Conservation (phyloP, 2,797 vertebrate species). For the Fratercula arctica region DNA sequence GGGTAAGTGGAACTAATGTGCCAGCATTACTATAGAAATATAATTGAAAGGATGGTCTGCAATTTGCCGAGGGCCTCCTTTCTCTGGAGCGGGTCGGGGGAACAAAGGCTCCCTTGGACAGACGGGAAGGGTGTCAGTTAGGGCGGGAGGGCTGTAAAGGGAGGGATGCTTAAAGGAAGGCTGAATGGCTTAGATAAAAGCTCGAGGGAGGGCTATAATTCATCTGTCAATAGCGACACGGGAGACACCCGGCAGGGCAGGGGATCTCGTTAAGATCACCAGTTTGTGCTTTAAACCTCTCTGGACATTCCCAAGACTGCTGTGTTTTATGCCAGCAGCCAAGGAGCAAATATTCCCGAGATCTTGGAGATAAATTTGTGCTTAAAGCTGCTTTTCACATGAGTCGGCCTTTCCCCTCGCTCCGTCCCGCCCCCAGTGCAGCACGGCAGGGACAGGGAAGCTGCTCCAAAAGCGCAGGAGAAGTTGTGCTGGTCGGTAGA, state of each 20-base stretch:
- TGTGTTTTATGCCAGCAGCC: background rate
- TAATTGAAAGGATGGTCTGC: constrained; percentile 53
- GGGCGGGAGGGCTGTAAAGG: background rate
- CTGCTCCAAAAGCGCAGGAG: background rate
- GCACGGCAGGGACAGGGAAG: background rate
- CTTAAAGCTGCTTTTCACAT: background rate
- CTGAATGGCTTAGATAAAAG: background rate
- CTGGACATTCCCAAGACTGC: background rate
- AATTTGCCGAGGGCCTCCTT: background rate
- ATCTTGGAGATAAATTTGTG: background rate
- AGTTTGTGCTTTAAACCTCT: background rate
- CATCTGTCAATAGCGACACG: background rate
- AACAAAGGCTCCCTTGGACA: constrained; percentile 20
- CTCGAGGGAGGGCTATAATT: background rate
- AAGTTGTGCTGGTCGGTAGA: background rate
- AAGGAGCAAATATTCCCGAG: background rate
- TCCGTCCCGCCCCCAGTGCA: fast-evolving
- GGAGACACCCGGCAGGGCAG: background rate
- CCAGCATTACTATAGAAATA: constrained; percentile 46
- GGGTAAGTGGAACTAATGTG: constrained; percentile 69
- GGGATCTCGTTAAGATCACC: background rate
- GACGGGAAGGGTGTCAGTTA: background rate
- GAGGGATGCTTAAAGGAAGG: background rate
- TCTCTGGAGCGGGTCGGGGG: background rate
- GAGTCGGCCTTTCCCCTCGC: fast-evolving